Percentiles rank a stretch among this genome's conserved stretches.
Evolutionary conservation across 2,888 invertebrate species (phyloP).

Genomic region (Sarcophaga caerulescens): DNA sequence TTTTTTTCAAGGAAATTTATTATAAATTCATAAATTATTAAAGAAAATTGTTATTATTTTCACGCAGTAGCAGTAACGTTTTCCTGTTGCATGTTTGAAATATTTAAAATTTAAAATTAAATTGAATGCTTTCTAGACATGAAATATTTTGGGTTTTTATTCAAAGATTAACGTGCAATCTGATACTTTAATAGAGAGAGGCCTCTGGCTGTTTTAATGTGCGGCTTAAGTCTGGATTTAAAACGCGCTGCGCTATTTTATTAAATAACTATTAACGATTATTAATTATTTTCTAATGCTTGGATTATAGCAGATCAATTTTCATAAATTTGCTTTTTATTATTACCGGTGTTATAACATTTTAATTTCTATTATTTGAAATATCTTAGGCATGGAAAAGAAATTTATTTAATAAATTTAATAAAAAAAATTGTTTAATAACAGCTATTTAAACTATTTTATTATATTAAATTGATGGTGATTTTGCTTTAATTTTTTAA

Average conservation of each 20-base stretch:
- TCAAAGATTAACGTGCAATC: neutral
- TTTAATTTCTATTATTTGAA: too few species aligned
- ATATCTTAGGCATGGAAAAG: too few species aligned
- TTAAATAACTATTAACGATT: neutral
- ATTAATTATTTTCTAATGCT: neutral
- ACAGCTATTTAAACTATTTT: too few species aligned
- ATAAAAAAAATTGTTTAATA: too few species aligned
- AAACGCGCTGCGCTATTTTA: neutral
- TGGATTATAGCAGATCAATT: neutral
- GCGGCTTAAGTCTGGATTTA: neutral
- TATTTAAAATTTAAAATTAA: neutral
- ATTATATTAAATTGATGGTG: too few species aligned
- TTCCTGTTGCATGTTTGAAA: too few species aligned
- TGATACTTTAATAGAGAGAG: neutral
- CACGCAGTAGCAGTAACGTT: neutral
- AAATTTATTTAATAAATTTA: too few species aligned
- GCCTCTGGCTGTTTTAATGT: neutral
- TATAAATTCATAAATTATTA: neutral
- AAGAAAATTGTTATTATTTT: neutral
- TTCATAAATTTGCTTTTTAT: too few species aligned
- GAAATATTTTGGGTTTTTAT: neutral
- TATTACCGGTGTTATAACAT: too few species aligned
- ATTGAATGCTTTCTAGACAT: neutral
- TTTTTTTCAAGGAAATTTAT: too few species aligned
- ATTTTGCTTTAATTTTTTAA: too few species aligned